These are phyloP conservation scores for Adelognathus sp. DNA, from an alignment of 2,888 invertebrate genomes.

Conservation along the genomic window DNA sequence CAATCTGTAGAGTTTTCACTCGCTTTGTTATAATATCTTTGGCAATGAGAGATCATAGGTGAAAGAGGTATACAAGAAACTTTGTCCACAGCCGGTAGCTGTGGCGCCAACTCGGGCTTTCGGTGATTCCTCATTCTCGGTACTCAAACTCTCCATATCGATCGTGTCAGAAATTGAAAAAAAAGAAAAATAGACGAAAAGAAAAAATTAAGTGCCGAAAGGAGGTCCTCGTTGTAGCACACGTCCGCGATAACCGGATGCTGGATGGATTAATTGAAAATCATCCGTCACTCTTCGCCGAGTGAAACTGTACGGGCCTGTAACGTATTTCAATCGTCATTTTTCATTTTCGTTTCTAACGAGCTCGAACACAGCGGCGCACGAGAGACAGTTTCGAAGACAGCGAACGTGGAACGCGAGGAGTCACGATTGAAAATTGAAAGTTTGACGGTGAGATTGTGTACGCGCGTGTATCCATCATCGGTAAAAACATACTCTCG, in stretches of 20 bases:
- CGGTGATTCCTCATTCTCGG: neutral
- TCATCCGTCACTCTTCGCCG: neutral
- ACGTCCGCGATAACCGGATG: neutral
- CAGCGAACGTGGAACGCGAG: neutral
- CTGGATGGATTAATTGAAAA: neutral
- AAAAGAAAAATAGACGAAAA: neutral
- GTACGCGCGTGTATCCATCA: neutral
- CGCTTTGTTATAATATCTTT: neutral
- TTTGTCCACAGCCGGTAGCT: neutral
- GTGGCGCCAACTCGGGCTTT: neutral
- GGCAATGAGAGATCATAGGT: neutral
- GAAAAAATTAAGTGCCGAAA: neutral
- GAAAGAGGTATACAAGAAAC: neutral
- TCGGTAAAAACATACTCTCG: neutral
- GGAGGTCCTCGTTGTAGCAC: neutral
- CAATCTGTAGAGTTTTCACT: neutral
- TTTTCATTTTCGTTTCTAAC: neutral
- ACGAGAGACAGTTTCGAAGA: neutral
- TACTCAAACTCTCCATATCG: neutral
- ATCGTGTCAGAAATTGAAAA: neutral
- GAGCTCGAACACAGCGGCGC: neutral
- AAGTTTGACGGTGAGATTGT: conserved; percentile 25
- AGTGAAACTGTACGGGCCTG: neutral
- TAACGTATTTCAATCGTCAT: neutral
- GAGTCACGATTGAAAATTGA: conserved; percentile 35